Conservation (phyloP, 2,113 vertebrate species). For the Pipa parva region DNA sequence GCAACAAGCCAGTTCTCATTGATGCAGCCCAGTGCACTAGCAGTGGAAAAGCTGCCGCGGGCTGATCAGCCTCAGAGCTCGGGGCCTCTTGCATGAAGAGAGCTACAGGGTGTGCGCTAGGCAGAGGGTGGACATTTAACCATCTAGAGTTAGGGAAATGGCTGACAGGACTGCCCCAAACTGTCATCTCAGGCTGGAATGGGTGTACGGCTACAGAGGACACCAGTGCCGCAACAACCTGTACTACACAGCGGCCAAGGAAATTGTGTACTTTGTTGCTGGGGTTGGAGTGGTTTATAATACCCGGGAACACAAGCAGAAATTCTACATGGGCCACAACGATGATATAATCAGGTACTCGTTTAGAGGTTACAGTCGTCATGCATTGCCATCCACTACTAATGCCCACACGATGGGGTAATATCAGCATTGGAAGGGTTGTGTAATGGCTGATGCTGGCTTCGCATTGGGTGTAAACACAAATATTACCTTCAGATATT, state of each 20-base stretch:
- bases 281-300: constrained; percentile 96
- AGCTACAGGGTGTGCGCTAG: background rate
- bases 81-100: background rate
- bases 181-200: constrained; percentile 95
- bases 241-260: constrained; percentile 94
- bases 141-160: constrained; percentile 67
- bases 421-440: background rate
- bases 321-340: constrained; percentile 97
- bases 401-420: background rate
- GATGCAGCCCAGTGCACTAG: constrained; percentile 9
- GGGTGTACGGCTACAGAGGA: constrained; percentile 97
- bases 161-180: constrained; percentile 92
- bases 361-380: background rate
- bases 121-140: background rate
- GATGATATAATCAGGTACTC: constrained; percentile 98
- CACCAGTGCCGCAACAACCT: constrained; percentile 99
- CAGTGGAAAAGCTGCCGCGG: background rate
- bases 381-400: background rate
- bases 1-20: background rate
- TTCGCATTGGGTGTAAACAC: background rate
- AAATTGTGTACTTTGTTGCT: constrained; percentile 96
- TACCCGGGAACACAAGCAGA: constrained; percentile 95
- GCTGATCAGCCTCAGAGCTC: background rate
- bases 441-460: background rate
- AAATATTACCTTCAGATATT: background rate